A percentile compares a stretch with the other conserved stretches of the same genome.
phyloP scores from a whole-genome alignment of 2,113 vertebrate species.

The Corythornis vintsioides region DNA sequence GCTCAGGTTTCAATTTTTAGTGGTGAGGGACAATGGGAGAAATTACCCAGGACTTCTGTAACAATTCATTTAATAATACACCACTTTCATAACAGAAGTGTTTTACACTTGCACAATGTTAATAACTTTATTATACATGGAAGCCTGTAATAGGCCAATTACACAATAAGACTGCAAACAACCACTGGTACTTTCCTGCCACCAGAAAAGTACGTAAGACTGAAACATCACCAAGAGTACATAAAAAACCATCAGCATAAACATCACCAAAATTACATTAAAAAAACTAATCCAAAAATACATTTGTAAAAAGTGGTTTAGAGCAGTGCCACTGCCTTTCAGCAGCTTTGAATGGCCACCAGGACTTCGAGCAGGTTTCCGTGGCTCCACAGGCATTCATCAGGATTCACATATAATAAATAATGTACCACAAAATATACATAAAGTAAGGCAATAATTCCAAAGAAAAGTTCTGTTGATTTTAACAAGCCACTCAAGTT shows the following conservation, averaged over 20 bases:
- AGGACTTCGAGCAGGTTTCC: slow-evolving; percentile 72
- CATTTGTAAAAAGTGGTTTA: slow-evolving; percentile 81
- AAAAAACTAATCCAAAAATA: slow-evolving; percentile 82
- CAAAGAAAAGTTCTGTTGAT: slow-evolving; percentile 74
- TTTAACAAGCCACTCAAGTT: slow-evolving; percentile 50
- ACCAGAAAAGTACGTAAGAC: slow-evolving; percentile 78
- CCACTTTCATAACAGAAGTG: slow-evolving; percentile 82
- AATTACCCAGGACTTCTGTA: slow-evolving; percentile 77
- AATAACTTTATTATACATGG: slow-evolving; percentile 84
- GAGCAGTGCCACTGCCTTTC: slow-evolving; percentile 77
- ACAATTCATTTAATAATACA: slow-evolving; percentile 79
- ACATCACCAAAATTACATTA: slow-evolving; percentile 81
- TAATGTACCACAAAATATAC: slow-evolving; percentile 79
- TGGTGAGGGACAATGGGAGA: slow-evolving; percentile 66
- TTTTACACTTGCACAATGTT: slow-evolving; percentile 84
- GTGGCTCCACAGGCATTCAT: slow-evolving; percentile 74
- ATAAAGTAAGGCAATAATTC: slow-evolving; percentile 77
- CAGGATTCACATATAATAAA: slow-evolving; percentile 80
- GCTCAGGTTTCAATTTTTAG: slow-evolving; percentile 57
- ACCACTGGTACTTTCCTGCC: slow-evolving; percentile 80
- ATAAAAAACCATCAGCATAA: slow-evolving; percentile 81
- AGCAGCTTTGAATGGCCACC: slow-evolving; percentile 78
- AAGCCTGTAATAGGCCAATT: slow-evolving; percentile 80
- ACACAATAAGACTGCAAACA: slow-evolving; percentile 83
- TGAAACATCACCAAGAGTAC: slow-evolving; percentile 82